Base-by-base conservation (phyloP, 37 sponge, comb jelly and placozoan genomes). In the Ephydatia muelleri region DNA sequence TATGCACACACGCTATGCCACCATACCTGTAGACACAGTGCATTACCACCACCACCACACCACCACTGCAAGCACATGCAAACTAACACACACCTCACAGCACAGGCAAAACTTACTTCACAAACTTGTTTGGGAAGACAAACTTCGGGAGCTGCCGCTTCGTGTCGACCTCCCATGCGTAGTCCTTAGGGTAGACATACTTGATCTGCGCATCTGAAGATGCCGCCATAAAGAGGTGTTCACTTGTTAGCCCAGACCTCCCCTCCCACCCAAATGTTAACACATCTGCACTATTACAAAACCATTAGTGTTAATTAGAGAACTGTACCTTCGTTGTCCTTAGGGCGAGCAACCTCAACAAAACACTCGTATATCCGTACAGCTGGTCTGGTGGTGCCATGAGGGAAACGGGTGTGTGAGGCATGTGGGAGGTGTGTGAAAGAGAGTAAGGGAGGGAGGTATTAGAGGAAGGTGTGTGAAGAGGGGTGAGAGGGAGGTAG, bases 121-220 rank as follows among this genome's bases (percentile, higher is more conserved):
- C 26, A 38, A n/a, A 26, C 16, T 83, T 76, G 33, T 74, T 88
- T 5, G 94, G 94, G 77, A 86, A 93, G 38, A 77, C 65, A 68
- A 93, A 93, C 70, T 90, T 90, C 5, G 94, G 91, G 0, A 93
- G 29, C 28, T 87, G 82, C 67, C 77, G 82, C 80, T 64, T 75
- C 28, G 82, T 82, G 8, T 88, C 93, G 13, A 77, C 88, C 26
- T 82, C 88, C 77, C 68, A 82, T 5, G 36, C 79, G 66, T 85
- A 82, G 16, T 92, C 86, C 66, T 80, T 84, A 16, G 92, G 92
- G 70, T 77, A 92, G 39, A 87, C 30, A 12, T 47, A 34, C 47
- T 49, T 74, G 67, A 91, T 79, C 72, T 83, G 65, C 3, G 80
- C 83, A 47, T 71, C 91, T 86, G 70, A 13, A 66, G 27, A n/a